Evolutionary conservation across 2,797 vertebrate genomes (phyloP).

Genomic region (Protosalanx chinensis): DNA sequence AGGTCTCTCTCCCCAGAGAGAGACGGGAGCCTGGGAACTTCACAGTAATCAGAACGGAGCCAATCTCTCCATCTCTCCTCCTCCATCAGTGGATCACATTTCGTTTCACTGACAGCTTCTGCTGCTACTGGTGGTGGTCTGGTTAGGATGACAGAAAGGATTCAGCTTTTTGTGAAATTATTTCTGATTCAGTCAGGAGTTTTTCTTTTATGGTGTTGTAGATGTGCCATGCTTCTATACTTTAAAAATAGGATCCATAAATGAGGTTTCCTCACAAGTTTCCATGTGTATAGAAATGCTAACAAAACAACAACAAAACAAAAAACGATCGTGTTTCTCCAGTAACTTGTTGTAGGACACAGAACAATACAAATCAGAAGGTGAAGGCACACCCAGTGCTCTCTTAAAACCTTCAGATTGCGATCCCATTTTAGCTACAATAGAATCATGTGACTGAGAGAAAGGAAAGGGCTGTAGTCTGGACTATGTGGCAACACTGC

Average conservation of each 20-base stretch:
- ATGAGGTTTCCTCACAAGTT: slow-evolving; percentile 27
- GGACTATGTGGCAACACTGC: slow-evolving; percentile 19
- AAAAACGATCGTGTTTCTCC: slow-evolving; percentile 35
- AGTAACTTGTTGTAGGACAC: slow-evolving; percentile 30
- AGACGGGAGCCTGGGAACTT: slow-evolving; percentile 68
- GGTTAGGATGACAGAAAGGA: slow-evolving; percentile 12
- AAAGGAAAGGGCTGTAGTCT: slow-evolving; percentile 21
- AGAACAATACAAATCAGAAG: slow-evolving; percentile 54
- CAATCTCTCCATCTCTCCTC: slow-evolving; percentile 55
- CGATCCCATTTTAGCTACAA: slow-evolving; percentile 43
- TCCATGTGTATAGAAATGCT: slow-evolving; percentile 13
- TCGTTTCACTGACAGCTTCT: slow-evolving; percentile 45
- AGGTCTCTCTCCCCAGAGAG: slow-evolving; percentile 66
- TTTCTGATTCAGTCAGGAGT: not conserved
- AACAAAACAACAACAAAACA: slow-evolving; percentile 14
- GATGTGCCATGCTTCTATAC: slow-evolving; percentile 21
- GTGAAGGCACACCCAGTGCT: slow-evolving; percentile 48
- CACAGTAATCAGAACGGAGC: slow-evolving; percentile 52
- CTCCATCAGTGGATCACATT: slow-evolving; percentile 55
- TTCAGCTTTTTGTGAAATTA: slow-evolving; percentile 4
- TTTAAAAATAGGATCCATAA: slow-evolving; percentile 33
- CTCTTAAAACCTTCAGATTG: slow-evolving; percentile 28
- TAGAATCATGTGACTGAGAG: slow-evolving; percentile 35
- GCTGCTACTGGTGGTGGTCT: slow-evolving; percentile 37
- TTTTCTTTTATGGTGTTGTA: not conserved